These are phyloP conservation scores for Pyrocoelia pectoralis DNA, from an alignment of 2,888 invertebrate species.

Conservation along the genomic window DNA sequence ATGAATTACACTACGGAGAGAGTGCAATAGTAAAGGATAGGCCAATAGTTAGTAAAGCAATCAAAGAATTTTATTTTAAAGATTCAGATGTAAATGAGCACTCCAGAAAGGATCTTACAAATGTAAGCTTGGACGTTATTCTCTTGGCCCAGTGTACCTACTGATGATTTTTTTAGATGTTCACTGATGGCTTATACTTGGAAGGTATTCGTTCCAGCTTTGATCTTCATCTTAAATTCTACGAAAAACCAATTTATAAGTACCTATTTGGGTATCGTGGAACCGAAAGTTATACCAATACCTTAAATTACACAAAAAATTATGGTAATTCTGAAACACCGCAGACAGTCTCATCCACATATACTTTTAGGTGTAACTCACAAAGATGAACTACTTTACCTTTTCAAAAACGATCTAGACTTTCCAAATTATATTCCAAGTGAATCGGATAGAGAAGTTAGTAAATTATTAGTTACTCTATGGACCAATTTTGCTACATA, in stretches of 20 bases:
- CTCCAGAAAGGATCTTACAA: slow-evolving; percentile 53
- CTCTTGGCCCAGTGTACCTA: not conserved
- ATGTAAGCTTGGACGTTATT: slow-evolving; percentile 51
- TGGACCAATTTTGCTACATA: slow-evolving; percentile 81
- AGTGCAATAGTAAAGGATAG: slow-evolving; percentile 47
- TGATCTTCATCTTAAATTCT: slow-evolving; percentile 62
- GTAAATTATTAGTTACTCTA: slow-evolving; percentile 68
- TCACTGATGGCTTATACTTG: slow-evolving; percentile 8
- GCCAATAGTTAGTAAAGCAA: slow-evolving; percentile 46
- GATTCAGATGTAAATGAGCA: slow-evolving; percentile 53
- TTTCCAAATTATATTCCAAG: slow-evolving; percentile 34
- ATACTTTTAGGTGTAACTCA: slow-evolving; percentile 72
- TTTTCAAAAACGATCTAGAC: slow-evolving; percentile 1
- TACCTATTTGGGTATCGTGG: slow-evolving; percentile 75
- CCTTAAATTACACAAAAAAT: slow-evolving; percentile 68
- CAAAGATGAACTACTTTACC: slow-evolving; percentile 82
- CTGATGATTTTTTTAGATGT: slow-evolving; percentile 11
- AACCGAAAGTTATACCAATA: slow-evolving; percentile 73
- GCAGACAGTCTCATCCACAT: not conserved
- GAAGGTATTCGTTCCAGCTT: slow-evolving; percentile 48
- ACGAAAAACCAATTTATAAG: slow-evolving; percentile 68
- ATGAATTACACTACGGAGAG: slow-evolving; percentile 58
- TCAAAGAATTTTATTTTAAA: slow-evolving; percentile 61
- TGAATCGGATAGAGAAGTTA: slow-evolving; percentile 63
- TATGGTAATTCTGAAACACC: slow-evolving; percentile 58